Base-by-base conservation (phyloP, 2,797 vertebrate species). In the Anolis apletophallus region DNA sequence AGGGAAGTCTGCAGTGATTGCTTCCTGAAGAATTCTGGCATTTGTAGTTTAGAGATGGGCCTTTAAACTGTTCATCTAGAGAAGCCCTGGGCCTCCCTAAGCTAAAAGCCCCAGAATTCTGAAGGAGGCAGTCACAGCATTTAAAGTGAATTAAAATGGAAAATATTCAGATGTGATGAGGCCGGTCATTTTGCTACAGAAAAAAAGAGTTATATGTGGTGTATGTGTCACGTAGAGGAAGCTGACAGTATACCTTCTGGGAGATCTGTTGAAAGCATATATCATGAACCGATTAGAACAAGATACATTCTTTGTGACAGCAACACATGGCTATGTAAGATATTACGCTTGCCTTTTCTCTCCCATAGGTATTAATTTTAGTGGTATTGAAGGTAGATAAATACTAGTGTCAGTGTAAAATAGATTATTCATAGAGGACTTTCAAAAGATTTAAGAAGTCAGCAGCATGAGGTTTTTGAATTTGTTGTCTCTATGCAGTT, bases 341-440 rank as follows among this genome's bases (percentile, higher is more conserved):
- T 68, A 68, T 76, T 76, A 67, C 12, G 52, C 17, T 32, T 64
- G n/a, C 1, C 16, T 67, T 50, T 17, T 10, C 16, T 21, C 8
- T 32, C 21, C 21, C 50, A 19, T 12, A 17, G 21, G 61, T 54
- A 11, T 68, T 78, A 36, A 54, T 67, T 84, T 77, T 77, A 40
- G 52, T 14, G 67, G 32, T 55, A 50, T 14, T 34, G 50, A 77
- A 77, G 32, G 46, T 11, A 68, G 73, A 55, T 36, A 84, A 77
- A 69, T 85, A 77, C 13, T 36, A 69, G 16, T 68, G 74, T 55
- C 7, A 68, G 9, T 85, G 23, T 55, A 50, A 67, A 55, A 85
- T 85, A 11, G 21, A 34, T 78, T 54, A 2, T 78, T 85, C 23
- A 85, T 68, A 85, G 32, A 77, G 76, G 83, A 77, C 52, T 77